phyloP scores from a whole-genome alignment of 1,140 invertebrate genomes.

The Prorops nasuta region DNA sequence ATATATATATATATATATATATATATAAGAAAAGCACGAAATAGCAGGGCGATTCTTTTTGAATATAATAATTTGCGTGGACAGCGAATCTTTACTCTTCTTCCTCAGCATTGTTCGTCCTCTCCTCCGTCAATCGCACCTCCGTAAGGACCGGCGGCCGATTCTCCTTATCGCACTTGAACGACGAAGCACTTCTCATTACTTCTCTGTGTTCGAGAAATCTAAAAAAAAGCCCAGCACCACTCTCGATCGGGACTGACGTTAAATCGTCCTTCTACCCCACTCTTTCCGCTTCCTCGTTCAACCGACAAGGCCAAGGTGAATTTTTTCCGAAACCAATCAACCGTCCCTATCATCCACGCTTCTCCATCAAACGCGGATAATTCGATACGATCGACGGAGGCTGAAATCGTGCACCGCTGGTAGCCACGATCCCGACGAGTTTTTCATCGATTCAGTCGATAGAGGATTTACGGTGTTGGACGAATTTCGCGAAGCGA shows the following conservation, averaged over 20 bases:
- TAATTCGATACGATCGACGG: too few species aligned
- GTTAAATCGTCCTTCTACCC: slow-evolving; percentile 4
- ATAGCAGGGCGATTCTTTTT: slow-evolving; percentile 18
- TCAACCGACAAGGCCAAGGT: too few species aligned
- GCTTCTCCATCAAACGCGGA: too few species aligned
- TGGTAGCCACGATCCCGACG: neutral
- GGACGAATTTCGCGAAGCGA: slow-evolving; percentile 25
- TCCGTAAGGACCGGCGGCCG: slow-evolving; percentile 21
- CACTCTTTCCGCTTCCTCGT: slow-evolving; percentile 6
- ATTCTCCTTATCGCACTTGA: slow-evolving; percentile 33
- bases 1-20: slow-evolving; percentile 4
- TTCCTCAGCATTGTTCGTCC: slow-evolving; percentile 22
- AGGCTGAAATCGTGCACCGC: neutral
- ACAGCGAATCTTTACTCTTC: slow-evolving; percentile 41
- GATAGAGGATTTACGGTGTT: neutral
- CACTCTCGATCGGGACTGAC: too few species aligned
- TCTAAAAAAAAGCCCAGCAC: too few species aligned
- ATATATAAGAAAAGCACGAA: too few species aligned
- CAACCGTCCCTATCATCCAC: too few species aligned
- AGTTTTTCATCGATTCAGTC: neutral
- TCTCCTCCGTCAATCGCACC: slow-evolving; percentile 6
- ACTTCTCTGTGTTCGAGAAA: too few species aligned
- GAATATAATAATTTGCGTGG: too few species aligned
- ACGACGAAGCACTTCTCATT: slow-evolving; percentile 22
- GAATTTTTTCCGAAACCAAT: too few species aligned